Evolutionary conservation across 2,888 invertebrate species (phyloP), one percentile per base, ranked within the genome.

Genomic region (Ornithoptera priamus): DNA sequence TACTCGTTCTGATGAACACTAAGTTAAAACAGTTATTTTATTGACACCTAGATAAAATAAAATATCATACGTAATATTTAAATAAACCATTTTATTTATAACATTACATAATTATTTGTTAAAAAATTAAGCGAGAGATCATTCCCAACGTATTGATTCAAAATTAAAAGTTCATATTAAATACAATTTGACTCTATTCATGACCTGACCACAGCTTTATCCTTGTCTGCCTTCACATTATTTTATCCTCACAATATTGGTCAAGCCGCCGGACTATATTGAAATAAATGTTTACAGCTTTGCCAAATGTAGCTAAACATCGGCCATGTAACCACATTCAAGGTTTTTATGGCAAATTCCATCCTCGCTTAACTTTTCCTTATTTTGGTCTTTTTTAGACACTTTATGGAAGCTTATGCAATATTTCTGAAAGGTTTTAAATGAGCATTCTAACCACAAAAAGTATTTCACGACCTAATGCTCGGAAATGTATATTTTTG

Each of bases 401-500:
- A 53, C 18, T 53, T 53, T n/a, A 53, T n/a, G 18, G 53, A 53
- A 4, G n/a, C 18, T 53, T 4, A 6, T n/a, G 53, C 53, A n/a
- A 53, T 53, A n/a, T 53, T 53, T 18, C 15, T 53, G 6, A 53
- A 53, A 53, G 53, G 53, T 53, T 53, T 53, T 53, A 53, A 53
- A 53, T 53, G 53, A 53, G 8, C 6, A 5, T 12, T 53, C 53
- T 53, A 53, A 53, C n/a, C 18, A 18, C 1, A 5, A 30, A 30
- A 18, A n/a, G 46, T 7, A n/a, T 53, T 53, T 53, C 53, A 4
- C n/a, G n/a, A 6, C 18, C n/a, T n/a, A 53, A 53, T n/a, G 53
- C 53, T 53, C 53, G n/a, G 18, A 53, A 53, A 53, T 53, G 53
- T 24, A 36, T n/a, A 36, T 65, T 65, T 69, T 62, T 50, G 80